Evolutionary conservation across 2,888 invertebrate species (phyloP).

Genomic region (Polyploca ridens): DNA sequence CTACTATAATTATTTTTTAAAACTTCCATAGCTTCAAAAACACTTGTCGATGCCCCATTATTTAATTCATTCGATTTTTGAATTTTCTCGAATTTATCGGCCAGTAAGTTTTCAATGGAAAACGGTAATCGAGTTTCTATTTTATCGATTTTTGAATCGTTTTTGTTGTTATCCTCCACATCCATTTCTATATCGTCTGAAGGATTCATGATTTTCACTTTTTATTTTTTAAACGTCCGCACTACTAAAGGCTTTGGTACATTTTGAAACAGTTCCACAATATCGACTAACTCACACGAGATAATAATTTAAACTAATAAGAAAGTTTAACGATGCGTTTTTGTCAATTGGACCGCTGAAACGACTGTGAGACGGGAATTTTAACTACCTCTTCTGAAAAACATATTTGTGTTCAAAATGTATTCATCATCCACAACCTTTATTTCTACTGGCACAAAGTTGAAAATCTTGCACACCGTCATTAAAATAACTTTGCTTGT

Average conservation of each 20-base stretch:
- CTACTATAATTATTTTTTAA: slow-evolving; percentile 26
- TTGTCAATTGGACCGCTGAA: slow-evolving; percentile 79
- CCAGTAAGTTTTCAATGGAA: slow-evolving; percentile 74
- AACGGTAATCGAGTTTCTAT: slow-evolving; percentile 66
- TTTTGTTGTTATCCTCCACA: slow-evolving; percentile 41
- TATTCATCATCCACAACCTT: slow-evolving; percentile 25
- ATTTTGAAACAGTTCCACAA: slow-evolving; percentile 41
- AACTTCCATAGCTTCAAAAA: slow-evolving; percentile 26
- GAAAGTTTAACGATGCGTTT: slow-evolving; percentile 75
- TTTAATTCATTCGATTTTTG: slow-evolving; percentile 29
- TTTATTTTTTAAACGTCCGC: slow-evolving; percentile 37
- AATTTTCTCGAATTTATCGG: slow-evolving; percentile 61
- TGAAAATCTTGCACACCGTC: slow-evolving; percentile 36
- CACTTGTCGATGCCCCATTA: slow-evolving; percentile 39
- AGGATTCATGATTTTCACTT: slow-evolving; percentile 24
- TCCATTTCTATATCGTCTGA: slow-evolving; percentile 46
- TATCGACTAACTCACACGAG: slow-evolving; percentile 42
- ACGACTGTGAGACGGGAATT: slow-evolving; percentile 64
- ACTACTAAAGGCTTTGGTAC: slow-evolving; percentile 28
- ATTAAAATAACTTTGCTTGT: slow-evolving; percentile 42
- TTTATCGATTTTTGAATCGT: slow-evolving; percentile 53
- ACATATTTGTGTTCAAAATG: slow-evolving; percentile 53
- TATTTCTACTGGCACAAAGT: slow-evolving; percentile 38
- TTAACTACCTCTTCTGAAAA: slow-evolving; percentile 75
- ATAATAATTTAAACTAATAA: slow-evolving; percentile 74